Conservation (phyloP, 2,797 vertebrate species). For the Lerista edwardsae region DNA sequence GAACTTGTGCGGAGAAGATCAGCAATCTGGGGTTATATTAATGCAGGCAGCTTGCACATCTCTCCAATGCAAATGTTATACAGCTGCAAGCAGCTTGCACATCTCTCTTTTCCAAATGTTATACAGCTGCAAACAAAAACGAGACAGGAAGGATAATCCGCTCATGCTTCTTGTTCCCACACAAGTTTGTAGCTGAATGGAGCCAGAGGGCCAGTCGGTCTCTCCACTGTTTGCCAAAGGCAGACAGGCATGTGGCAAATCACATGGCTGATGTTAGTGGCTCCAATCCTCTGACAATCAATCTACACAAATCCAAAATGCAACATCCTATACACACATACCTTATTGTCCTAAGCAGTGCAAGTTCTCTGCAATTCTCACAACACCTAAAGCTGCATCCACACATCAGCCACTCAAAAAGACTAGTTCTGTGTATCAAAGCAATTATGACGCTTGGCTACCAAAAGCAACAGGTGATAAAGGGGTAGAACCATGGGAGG, state of each 20-base stretch:
- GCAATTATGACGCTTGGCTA: fast-evolving
- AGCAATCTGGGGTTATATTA: not conserved
- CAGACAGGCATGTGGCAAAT: not conserved
- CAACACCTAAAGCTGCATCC: constrained; percentile 19
- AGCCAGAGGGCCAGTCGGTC: not conserved
- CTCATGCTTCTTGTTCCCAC: not conserved
- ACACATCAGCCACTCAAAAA: not conserved
- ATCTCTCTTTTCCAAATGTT: not conserved
- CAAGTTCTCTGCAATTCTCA: not conserved
- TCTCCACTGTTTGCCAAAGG: not conserved
- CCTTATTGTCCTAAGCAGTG: not conserved
- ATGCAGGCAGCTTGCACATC: not conserved
- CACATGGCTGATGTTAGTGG: constrained; percentile 1
- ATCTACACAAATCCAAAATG: not conserved
- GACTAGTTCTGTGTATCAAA: not conserved
- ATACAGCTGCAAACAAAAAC: not conserved
- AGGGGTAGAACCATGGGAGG: not conserved
- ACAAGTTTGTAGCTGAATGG: not conserved
- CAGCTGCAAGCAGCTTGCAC: not conserved
- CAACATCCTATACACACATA: not conserved
- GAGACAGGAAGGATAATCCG: not conserved
- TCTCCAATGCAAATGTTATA: not conserved
- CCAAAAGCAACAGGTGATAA: constrained; percentile 14
- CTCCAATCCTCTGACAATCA: not conserved
- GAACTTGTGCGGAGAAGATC: not conserved